Percentiles rank a stretch among this genome's conserved stretches.
Evolutionary conservation across 2,797 vertebrate species (phyloP).

Genomic region (Acanthiza pusilla): DNA sequence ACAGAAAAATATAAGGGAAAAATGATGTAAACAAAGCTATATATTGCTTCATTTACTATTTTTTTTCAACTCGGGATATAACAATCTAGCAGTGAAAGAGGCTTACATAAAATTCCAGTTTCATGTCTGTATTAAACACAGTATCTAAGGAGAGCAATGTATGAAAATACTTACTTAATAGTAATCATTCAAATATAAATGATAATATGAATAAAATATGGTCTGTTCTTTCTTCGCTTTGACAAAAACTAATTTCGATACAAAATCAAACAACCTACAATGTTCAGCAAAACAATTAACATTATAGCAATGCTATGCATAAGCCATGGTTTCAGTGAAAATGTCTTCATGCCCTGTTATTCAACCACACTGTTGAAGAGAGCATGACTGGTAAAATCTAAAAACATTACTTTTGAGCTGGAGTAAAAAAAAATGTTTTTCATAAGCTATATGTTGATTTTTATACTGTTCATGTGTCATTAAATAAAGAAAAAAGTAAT

Average conservation of each 20-base stretch:
- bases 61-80: background rate
- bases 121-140: background rate
- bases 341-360: background rate
- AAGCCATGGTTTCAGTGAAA: background rate
- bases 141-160: background rate
- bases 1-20: constrained; percentile 24
- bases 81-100: background rate
- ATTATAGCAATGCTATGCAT: background rate
- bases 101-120: background rate
- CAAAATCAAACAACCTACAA: constrained; percentile 15
- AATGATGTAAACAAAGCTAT: constrained; percentile 13
- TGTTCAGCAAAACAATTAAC: background rate
- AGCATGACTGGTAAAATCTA: background rate
- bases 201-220: background rate
- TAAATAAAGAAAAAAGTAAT: background rate
- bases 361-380: background rate
- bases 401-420: background rate
- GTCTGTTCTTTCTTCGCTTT: background rate
- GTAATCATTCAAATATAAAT: background rate
- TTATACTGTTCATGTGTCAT: background rate
- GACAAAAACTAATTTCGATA: constrained; percentile 19
- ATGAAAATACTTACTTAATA: background rate
- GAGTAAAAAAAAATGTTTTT: background rate
- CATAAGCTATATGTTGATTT: background rate
- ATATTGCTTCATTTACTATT: background rate